These are phyloP conservation scores for Petrocephalus microphthalmus DNA, from an alignment of 2,113 vertebrate species.

Conservation along the genomic window DNA sequence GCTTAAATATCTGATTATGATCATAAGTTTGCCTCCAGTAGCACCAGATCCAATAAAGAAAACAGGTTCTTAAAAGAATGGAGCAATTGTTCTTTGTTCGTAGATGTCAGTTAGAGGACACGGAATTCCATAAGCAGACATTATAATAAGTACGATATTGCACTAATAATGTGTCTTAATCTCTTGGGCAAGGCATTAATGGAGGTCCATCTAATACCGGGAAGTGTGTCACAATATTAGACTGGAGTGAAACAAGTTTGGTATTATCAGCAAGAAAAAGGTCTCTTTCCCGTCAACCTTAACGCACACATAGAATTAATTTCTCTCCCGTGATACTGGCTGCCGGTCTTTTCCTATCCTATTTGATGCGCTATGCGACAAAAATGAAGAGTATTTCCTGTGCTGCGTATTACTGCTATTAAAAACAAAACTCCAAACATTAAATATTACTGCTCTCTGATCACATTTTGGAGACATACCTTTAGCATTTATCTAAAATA, in stretches of 20 bases:
- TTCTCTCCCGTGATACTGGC: background rate
- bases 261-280: background rate
- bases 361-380: background rate
- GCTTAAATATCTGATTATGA: background rate
- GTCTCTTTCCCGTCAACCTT: background rate
- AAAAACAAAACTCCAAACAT: background rate
- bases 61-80: background rate
- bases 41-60: background rate
- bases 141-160: background rate
- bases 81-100: background rate
- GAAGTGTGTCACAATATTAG: background rate
- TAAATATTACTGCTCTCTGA: background rate
- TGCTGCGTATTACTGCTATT: background rate
- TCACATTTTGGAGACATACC: background rate
- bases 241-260: background rate
- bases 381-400: background rate
- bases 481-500: background rate
- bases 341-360: background rate
- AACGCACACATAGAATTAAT: background rate
- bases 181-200: background rate
- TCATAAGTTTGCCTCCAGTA: background rate
- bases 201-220: background rate
- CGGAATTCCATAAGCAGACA: background rate
- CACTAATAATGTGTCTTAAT: background rate
- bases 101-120: constrained; percentile 1